Base-by-base conservation (phyloP, 2,888 invertebrate species). In the Hyposoter didymator region DNA sequence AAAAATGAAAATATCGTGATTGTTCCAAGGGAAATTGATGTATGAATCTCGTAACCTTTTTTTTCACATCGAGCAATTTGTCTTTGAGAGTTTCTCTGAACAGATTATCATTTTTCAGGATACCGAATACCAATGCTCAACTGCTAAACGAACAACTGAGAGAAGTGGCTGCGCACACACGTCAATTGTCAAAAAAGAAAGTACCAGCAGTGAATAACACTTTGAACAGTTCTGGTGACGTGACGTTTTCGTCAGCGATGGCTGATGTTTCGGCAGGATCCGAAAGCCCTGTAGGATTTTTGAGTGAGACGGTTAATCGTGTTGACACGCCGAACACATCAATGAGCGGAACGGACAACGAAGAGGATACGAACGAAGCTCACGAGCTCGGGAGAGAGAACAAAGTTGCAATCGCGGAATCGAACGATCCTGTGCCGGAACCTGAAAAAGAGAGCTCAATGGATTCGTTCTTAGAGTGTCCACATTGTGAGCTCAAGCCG, bases 111-210 rank as follows among this genome's bases (percentile, higher is more conserved):
- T 49, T 64, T 90, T 91, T 81, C 85, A 94, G 94, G 85, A 89
- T 93, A 84, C 94, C 94, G 76, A 89, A 89, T 14, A 90, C 91
- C 45, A 93, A 92, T 62, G 92, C 90, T 52, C 90, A 92, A 80
- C 88, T 92, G 74, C 89, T 94, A 69, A 91, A 90, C 83, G 90
- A 89, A 75, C 91, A 89, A 78, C 78, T 93, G 45, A 93, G 92
- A 76, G 91, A 93, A 84, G 91, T 94, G n/a, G 93, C 91, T 22
- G 89, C 84, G 87, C 92, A 92, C 67, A 91, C 92, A 3, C 90
- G 92, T 72, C 90, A 91, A 82, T 88, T 94, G 55, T 90, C 90
- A 7, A 91, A 85, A 59, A 92, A 91, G 43, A 90, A 88, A 84
- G 87, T 88, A 52, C 86, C 89, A 12, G 79, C 83, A 17, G 76